A percentile compares a stretch with the other conserved stretches of the same genome.
Conservation (phyloP, 2,888 invertebrate species). For the Aleiodes testaceus region DNA sequence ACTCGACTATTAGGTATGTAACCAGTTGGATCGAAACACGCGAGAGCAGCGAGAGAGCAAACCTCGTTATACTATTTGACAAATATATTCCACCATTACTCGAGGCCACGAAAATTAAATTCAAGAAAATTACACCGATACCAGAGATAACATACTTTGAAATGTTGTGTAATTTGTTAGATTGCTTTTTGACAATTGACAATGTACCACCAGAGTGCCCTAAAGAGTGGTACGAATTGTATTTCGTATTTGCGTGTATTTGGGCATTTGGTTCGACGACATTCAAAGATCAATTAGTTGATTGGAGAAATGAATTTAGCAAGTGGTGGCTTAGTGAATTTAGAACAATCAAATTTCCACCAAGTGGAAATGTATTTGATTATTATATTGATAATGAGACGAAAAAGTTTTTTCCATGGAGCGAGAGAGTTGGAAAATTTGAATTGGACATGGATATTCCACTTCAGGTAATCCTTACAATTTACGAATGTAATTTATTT, state of each 20-base stretch:
- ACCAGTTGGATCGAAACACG: slow-evolving; percentile 91
- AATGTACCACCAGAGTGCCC: slow-evolving; percentile 91
- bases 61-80: slow-evolving; percentile 90
- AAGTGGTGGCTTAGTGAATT: slow-evolving; percentile 97
- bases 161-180: slow-evolving; percentile 90
- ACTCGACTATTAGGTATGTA: slow-evolving; percentile 79
- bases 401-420: slow-evolving; percentile 91
- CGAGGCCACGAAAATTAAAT: slow-evolving; percentile 82
- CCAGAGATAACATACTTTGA: slow-evolving; percentile 92
- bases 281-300: slow-evolving; percentile 92
- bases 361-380: slow-evolving; percentile 88
- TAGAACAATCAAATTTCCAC: slow-evolving; percentile 91
- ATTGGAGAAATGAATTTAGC: slow-evolving; percentile 94
- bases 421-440: slow-evolving; percentile 84
- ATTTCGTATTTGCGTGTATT: slow-evolving; percentile 91
- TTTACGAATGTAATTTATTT: not conserved
- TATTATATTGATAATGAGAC: slow-evolving; percentile 91
- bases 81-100: slow-evolving; percentile 92
- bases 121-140: slow-evolving; percentile 93
- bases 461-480: slow-evolving; percentile 80
- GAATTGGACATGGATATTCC: slow-evolving; percentile 91
- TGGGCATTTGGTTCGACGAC: slow-evolving; percentile 96
- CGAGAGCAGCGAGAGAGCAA: slow-evolving; percentile 83
- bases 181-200: slow-evolving; percentile 86
- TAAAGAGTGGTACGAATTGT: slow-evolving; percentile 95